Conservation (phyloP, 2,113 vertebrate species). For the Trachemys scripta region DNA sequence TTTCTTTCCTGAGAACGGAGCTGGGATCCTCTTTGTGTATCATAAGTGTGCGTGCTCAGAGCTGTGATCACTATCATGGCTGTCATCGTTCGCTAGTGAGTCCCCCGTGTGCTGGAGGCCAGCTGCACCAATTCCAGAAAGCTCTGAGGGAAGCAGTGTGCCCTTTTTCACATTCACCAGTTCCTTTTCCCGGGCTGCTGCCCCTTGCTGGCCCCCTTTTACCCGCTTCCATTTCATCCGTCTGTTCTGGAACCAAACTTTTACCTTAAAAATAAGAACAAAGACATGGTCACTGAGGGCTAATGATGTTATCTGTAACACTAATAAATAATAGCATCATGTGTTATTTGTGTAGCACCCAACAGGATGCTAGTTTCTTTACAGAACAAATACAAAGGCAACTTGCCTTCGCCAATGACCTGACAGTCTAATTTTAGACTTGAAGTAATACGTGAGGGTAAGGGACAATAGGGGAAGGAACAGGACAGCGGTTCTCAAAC, state of each 20-base stretch:
- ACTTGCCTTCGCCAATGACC: not conserved
- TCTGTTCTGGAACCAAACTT: conserved; percentile 99
- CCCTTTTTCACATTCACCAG: conserved; percentile 98
- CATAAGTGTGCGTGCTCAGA: conserved; percentile 97
- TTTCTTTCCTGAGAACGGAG: conserved; percentile 89
- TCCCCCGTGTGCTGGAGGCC: conserved; percentile 92
- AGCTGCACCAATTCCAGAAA: conserved; percentile 89
- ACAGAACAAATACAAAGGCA: not conserved
- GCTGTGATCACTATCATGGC: conserved; percentile 97
- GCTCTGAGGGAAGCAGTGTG: conserved; percentile 93
- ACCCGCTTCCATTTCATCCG: conserved; percentile 99
- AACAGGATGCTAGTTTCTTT: not conserved
- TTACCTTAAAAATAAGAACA: conserved; percentile 85
- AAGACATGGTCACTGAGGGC: not conserved
- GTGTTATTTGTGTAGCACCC: not conserved
- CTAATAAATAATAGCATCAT: not conserved
- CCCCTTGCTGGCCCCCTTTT: conserved; percentile 97
- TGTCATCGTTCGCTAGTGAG: conserved; percentile 95
- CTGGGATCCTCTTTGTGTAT: conserved; percentile 72
- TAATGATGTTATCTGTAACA: not conserved
- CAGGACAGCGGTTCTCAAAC: no score
- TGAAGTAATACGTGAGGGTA: not conserved
- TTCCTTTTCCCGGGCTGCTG: conserved; percentile 95
- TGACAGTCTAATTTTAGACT: not conserved
- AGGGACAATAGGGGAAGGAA: not conserved